These are phyloP conservation scores for Melinopterus prodromus DNA, from an alignment of 2,888 invertebrate species.

Conservation along the genomic window DNA sequence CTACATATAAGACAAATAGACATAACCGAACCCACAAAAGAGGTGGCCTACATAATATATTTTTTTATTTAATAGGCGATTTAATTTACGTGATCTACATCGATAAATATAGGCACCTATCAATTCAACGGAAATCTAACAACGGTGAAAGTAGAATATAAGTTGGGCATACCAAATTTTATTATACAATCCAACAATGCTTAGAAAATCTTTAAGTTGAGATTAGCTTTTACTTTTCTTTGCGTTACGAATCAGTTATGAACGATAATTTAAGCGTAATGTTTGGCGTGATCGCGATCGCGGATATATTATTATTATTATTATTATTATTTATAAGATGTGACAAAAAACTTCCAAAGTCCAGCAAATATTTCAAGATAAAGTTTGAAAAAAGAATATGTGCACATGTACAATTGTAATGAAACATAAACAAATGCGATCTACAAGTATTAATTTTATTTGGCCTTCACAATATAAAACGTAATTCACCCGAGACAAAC, in stretches of 20 bases:
- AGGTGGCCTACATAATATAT: no score
- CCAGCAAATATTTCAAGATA: no score
- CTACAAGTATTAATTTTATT: neutral
- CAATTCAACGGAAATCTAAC: neutral
- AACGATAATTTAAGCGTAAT: neutral
- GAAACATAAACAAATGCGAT: neutral
- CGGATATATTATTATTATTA: no score
- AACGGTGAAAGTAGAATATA: neutral
- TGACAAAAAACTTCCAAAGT: no score
- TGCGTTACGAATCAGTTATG: neutral
- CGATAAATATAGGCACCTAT: no score
- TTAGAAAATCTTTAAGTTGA: neutral
- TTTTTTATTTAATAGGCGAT: no score
- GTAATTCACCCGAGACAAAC: neutral
- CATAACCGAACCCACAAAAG: no score
- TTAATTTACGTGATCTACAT: no score
- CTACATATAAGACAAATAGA: no score
- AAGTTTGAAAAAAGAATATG: no score
- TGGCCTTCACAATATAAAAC: neutral
- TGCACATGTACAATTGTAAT: neutral
- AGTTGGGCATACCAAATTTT: neutral
- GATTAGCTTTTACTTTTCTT: slow-evolving; percentile 4
- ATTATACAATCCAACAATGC: neutral
- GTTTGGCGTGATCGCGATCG: no score
- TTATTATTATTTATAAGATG: no score